Conservation (phyloP, 2,113 vertebrate species). For the Archilochus colubris region DNA sequence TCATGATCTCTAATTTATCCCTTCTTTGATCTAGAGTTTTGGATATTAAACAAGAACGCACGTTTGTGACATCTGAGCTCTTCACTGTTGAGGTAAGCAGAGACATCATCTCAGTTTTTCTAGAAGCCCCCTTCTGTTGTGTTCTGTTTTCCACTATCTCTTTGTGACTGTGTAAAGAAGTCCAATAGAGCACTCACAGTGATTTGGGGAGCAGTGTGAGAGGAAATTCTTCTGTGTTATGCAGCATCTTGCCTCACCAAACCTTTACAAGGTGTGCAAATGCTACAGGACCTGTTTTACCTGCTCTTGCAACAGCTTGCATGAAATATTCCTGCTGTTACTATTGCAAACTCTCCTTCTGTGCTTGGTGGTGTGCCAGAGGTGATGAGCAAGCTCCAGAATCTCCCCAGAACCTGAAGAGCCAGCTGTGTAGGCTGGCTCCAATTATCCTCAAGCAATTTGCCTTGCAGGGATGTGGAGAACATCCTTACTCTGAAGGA, state of each 20-base stretch:
- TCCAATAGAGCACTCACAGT: not conserved
- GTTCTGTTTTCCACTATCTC: not conserved
- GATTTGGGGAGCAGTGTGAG: not conserved
- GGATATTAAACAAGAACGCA: conserved; percentile 84
- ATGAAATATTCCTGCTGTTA: not conserved
- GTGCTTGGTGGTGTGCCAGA: not conserved
- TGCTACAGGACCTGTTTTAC: not conserved
- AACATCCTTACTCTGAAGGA: not conserved
- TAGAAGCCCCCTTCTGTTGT: not conserved
- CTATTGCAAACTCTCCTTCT: not conserved
- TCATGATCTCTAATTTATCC: not conserved
- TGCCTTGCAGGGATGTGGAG: not conserved
- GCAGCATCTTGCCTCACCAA: not conserved
- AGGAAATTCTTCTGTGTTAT: not conserved
- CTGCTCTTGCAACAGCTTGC: not conserved
- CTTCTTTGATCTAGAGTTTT: conserved; percentile 77
- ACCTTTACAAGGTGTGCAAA: not conserved
- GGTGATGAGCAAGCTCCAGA: conserved; percentile 7
- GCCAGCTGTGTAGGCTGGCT: not conserved
- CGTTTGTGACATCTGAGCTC: conserved; percentile 79
- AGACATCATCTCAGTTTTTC: not conserved
- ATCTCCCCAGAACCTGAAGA: not conserved
- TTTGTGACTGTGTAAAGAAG: not conserved
- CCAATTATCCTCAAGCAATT: not conserved
- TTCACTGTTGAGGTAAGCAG: conserved; percentile 84